These are phyloP conservation scores for Leptopilina syphax DNA, from an alignment of 2,888 invertebrate species.

Conservation along the genomic window DNA sequence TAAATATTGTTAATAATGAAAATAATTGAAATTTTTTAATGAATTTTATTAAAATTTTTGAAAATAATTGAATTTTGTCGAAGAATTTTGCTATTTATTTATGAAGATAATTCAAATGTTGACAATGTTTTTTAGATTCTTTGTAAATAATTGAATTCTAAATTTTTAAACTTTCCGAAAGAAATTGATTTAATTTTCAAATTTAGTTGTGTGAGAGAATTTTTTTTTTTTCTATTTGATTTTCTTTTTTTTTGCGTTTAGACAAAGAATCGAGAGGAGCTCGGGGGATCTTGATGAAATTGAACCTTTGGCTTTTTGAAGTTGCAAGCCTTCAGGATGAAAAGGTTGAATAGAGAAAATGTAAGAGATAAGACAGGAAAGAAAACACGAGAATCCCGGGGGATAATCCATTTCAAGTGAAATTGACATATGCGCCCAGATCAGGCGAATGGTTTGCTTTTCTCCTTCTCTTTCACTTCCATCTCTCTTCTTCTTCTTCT, in stretches of 20 bases:
- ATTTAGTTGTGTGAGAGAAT: too few relatives aligned
- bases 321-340: conserved; percentile 14
- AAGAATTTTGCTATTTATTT: too few relatives aligned
- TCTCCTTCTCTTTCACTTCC: neutral
- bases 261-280: neutral
- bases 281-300: conserved; percentile 11
- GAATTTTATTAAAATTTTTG: too few relatives aligned
- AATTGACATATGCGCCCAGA: conserved; percentile 34
- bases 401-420: conserved; percentile 38
- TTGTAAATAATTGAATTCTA: too few relatives aligned
- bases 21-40: too few relatives aligned
- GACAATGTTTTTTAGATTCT: too few relatives aligned
- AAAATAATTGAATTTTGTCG: too few relatives aligned
- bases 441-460: conserved; percentile 18
- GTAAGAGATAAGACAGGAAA: conserved; percentile 21
- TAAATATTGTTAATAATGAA: too few relatives aligned
- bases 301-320: conserved; percentile 26
- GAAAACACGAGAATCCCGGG: conserved; percentile 25
- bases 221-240: neutral
- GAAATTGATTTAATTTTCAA: too few relatives aligned
- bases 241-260: neutral
- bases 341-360: conserved; percentile 36
- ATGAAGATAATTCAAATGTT: too few relatives aligned
- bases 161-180: too few relatives aligned
- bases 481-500: conserved; percentile 11